Evolutionary conservation across 2,888 invertebrate genomes (phyloP), one percentile per base, ranked within the genome.

Genomic region (Cyaniris semiargus): DNA sequence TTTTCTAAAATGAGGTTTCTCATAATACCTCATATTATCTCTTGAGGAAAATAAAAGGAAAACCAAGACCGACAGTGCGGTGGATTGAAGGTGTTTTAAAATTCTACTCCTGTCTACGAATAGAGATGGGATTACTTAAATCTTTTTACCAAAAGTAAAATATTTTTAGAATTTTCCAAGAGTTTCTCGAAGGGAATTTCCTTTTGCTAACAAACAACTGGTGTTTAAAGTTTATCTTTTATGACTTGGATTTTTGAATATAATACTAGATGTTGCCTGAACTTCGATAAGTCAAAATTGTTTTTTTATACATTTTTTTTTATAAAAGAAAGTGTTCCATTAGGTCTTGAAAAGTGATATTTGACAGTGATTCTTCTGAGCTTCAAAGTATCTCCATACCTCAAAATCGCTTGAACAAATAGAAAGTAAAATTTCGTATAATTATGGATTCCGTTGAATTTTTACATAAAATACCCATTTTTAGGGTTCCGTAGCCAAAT

Each of bases 71-170:
- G 72, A 72, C 44, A 23, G 21, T 21, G 31, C 27, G 66, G 66
- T 23, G 72, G 72, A 21, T 44, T 72, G 72, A 72, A 72, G 38
- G 72, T 72, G 72, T 72, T 72, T 72, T 38, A 72, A 72, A 72
- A 72, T 72, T 72, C 72, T 72, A n/a, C 38, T 71, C 38, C 72
- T 72, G 44, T 72, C 71, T 71, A 34, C n/a, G 31, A 72, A 72
- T 44, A 72, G 44, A 72, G 72, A 44, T 44, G 13, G 72, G 44
- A 72, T 72, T 72, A 72, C 72, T 72, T 72, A 72, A 72, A 71
- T 71, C 71, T 44, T 71, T 66, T 21, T 71, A 71, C 34, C 71
- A 71, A 71, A 71, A 71, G 44, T 71, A 38, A 71, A 44, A 72
- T 72, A 72, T 72, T 72, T 72, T 72, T 72, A 72, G n/a, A 72